Conservation (phyloP, 2,113 vertebrate genomes). For the Tetrao urogallus region DNA sequence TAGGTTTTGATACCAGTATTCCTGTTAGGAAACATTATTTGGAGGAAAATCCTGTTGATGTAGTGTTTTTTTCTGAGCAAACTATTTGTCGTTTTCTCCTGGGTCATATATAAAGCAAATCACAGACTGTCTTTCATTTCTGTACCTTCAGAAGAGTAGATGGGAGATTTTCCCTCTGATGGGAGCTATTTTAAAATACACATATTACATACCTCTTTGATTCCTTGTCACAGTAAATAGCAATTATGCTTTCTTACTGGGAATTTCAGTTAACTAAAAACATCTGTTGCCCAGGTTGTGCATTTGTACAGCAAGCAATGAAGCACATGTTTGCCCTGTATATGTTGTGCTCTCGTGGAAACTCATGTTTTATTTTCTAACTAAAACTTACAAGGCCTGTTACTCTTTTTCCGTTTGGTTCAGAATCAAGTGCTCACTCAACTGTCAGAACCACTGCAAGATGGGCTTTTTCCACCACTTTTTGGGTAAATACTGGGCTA, state of each 20-base stretch:
- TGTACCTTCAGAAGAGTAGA: background rate
- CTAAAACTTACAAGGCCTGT: background rate
- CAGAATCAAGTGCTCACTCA: background rate
- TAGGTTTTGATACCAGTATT: background rate
- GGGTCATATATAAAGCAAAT: accelerated
- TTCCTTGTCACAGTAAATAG: background rate
- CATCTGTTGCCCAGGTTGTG: background rate
- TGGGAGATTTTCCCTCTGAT: background rate
- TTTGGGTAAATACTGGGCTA: background rate
- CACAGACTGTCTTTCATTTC: background rate
- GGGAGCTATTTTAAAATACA: background rate
- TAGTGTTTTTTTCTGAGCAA: background rate
- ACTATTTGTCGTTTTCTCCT: background rate
- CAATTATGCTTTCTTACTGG: background rate
- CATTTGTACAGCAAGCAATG: background rate
- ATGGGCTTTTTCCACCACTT: background rate
- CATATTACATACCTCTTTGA: background rate
- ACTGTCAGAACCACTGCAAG: background rate
- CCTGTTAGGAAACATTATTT: background rate
- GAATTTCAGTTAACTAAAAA: background rate
- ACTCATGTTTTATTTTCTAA: background rate
- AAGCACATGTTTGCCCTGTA: background rate
- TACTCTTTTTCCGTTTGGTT: accelerated
- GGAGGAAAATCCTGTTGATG: background rate
- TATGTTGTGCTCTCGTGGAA: background rate